Base-by-base conservation (phyloP, 2,888 invertebrate species). In the Micropterix aruncella region DNA sequence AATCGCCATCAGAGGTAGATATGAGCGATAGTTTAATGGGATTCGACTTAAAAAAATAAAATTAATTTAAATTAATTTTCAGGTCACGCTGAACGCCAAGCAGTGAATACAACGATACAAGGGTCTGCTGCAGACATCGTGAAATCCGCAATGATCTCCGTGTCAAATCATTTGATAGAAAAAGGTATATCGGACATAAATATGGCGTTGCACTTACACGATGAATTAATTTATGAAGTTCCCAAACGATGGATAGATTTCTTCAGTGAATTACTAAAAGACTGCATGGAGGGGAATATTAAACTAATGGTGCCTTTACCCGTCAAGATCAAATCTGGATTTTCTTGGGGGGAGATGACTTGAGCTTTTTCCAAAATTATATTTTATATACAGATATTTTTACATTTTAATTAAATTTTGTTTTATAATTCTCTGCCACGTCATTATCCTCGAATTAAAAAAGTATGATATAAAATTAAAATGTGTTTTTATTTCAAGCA, bases 121-220 rank as follows among this genome's bases (percentile, higher is more conserved):
- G 97, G 96, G 1, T 93, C 96, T 0, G 97, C 96, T 0, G 92
- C 96, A 0, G 97, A 99, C 63, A 80, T 99, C 39, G 85, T 89
- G 0, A 99, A 99, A 63, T 79, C 74, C 45, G 93, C 95, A 1
- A 90, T 96, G 81, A 73, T 89, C 18, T 69, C 73, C 41, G 79
- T 95, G 54, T 83, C 92, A 52, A 62, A 67, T 9, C 70, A 57
- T 59, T 80, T 54, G 50, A 61, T 50, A 43, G 67, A 55, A 52
- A 61, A 37, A 1, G 45, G 54, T 16, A 51, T 48, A 38, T 55
- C 59, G 42, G 63, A 64, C 52, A 81, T 80, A 0, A 74, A 74
- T 48, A 74, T 96, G 12, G 79, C 96, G 2, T 68, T 97, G 17
- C 94, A 96, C 61, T 71, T 99, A 54, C 97, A 99, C 60, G 97